phyloP scores from a whole-genome alignment of 2,113 vertebrate genomes.

The Beaufortia kweichowensis region DNA sequence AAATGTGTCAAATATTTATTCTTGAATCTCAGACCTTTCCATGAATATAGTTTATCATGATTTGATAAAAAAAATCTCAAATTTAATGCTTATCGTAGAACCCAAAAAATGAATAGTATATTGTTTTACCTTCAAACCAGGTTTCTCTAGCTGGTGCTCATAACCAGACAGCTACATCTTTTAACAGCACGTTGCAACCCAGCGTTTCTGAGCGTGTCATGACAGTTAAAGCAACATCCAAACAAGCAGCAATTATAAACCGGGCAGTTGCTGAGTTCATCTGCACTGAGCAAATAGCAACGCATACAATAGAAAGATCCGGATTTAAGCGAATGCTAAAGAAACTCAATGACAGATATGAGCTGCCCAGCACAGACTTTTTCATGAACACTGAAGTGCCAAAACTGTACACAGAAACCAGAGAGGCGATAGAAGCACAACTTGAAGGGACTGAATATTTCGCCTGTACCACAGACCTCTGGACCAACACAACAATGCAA shows the following conservation, averaged over 20 bases:
- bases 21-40: too few species aligned
- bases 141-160: background rate
- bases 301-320: background rate
- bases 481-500: background rate
- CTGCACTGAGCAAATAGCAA: background rate
- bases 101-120: background rate
- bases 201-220: background rate
- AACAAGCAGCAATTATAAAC: background rate
- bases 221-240: background rate
- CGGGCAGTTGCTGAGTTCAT: background rate
- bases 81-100: too few species aligned
- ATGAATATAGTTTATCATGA: too few species aligned
- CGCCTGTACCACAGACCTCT: background rate
- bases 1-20: too few species aligned
- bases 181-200: background rate
- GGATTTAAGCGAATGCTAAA: background rate
- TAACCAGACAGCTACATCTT: background rate
- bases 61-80: too few species aligned
- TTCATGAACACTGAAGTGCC: background rate
- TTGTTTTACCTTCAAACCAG: background rate
- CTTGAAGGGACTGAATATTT: background rate
- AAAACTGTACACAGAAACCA: background rate
- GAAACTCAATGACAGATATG: background rate
- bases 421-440: background rate
- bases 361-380: background rate